Evolutionary conservation across 2,888 invertebrate species (phyloP).

Genomic region (Zeuzera pyrina): DNA sequence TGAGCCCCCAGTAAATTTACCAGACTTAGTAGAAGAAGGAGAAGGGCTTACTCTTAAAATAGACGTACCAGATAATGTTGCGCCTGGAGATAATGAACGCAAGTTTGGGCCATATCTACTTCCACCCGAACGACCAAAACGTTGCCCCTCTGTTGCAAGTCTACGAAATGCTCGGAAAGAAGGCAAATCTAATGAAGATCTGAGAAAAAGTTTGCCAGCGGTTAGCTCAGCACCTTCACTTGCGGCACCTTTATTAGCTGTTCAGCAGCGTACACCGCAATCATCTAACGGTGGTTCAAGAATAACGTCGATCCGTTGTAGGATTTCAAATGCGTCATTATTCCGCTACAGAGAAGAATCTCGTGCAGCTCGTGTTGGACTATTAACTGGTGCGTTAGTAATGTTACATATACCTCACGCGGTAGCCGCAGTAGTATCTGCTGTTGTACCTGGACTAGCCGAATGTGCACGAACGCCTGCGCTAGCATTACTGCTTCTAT

Average conservation of each 20-base stretch:
- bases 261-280: conserved; percentile 53
- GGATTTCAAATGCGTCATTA: conserved; percentile 87
- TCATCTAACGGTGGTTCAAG: conserved; percentile 68
- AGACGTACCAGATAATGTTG: conserved; percentile 41
- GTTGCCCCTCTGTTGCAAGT: conserved; percentile 62
- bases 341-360: conserved; percentile 92
- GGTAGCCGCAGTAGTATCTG: conserved; percentile 40
- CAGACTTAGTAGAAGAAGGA: conserved; percentile 54
- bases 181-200: conserved; percentile 52
- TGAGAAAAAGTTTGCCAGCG: conserved; percentile 54
- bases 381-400: conserved; percentile 78
- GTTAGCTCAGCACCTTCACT: conserved; percentile 68
- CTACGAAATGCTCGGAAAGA: conserved; percentile 53
- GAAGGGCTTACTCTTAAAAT: conserved; percentile 60
- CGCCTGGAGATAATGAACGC: conserved; percentile 33
- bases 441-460: conserved; percentile 66
- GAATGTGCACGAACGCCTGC: conserved; percentile 62
- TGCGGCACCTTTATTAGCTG: conserved; percentile 47
- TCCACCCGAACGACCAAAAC: conserved; percentile 54
- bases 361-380: conserved; percentile 85
- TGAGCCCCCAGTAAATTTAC: conserved; percentile 51
- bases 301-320: conserved; percentile 82
- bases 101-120: conserved; percentile 62
- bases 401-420: conserved; percentile 82
- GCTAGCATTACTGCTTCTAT: conserved; percentile 71